Percentiles rank a stretch among this genome's conserved stretches.
Evolutionary conservation across 2,888 invertebrate genomes (phyloP).

Genomic region (Pyrgus malvae): DNA sequence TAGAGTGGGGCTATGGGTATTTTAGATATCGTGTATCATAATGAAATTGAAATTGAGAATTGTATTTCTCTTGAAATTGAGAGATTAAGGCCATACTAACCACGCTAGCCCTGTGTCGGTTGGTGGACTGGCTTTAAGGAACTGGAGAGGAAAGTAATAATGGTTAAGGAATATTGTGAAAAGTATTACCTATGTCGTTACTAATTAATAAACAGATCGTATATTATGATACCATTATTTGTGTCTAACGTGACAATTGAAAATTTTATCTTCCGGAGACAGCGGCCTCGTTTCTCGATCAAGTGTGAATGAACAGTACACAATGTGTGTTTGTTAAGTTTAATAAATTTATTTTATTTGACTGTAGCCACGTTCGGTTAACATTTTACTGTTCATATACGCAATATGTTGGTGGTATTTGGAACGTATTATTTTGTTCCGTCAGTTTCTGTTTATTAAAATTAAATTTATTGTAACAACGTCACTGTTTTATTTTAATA

Average conservation of each 20-base stretch:
- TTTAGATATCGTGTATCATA: too few relatives aligned
- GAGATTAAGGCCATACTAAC: too few relatives aligned
- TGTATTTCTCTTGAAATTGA: too few relatives aligned
- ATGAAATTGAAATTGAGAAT: too few relatives aligned
- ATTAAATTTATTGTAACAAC: too few relatives aligned
- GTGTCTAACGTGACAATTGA: constrained; percentile 17
- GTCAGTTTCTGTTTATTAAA: not conserved
- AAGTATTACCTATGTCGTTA: not conserved
- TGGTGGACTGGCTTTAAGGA: too few relatives aligned
- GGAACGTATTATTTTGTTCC: not conserved
- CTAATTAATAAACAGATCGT: too few relatives aligned
- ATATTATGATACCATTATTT: not conserved
- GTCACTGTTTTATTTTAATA: too few relatives aligned
- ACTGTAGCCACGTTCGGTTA: not conserved
- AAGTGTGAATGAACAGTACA: constrained; percentile 1
- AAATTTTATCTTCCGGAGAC: constrained; percentile 18
- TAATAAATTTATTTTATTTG: not conserved
- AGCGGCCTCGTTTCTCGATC: constrained; percentile 17
- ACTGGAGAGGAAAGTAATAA: too few relatives aligned
- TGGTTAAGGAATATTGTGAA: too few relatives aligned
- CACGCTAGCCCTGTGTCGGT: too few relatives aligned
- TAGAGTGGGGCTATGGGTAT: too few relatives aligned
- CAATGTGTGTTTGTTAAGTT: not conserved
- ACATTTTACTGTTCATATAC: not conserved
- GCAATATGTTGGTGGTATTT: not conserved